phyloP scores from a whole-genome alignment of 1,140 invertebrate species.

The Sogatella furcifera region DNA sequence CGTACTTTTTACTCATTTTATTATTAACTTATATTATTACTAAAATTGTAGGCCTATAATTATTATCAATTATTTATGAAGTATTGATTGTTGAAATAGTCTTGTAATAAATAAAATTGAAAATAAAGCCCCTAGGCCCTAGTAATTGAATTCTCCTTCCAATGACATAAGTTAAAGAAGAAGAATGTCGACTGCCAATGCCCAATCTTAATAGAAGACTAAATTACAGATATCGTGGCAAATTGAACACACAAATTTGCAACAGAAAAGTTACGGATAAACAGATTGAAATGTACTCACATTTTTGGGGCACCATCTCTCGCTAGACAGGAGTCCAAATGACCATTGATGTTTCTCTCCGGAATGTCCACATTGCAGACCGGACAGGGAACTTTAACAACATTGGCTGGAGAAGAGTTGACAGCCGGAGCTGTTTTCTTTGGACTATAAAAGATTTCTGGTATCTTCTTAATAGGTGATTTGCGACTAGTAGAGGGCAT shows the following conservation, averaged over 20 bases:
- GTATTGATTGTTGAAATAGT: too few species aligned
- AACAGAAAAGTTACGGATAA: background rate
- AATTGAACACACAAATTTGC: background rate
- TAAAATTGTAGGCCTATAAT: too few species aligned
- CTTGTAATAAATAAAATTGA: too few species aligned
- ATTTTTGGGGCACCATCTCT: conserved; percentile 14
- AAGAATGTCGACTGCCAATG: too few species aligned
- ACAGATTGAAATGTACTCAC: background rate
- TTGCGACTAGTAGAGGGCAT: too few species aligned
- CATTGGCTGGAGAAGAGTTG: conserved; percentile 9
- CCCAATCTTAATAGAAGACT: too few species aligned
- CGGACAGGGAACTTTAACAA: conserved; percentile 37
- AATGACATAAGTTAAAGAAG: too few species aligned
- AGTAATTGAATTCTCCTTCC: too few species aligned
- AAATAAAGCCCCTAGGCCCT: too few species aligned
- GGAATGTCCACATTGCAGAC: conserved; percentile 39
- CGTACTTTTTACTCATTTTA: too few species aligned
- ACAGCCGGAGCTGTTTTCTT: conserved; percentile 25
- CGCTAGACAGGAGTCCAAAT: conserved; percentile 43
- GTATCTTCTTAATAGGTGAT: conserved; percentile 11
- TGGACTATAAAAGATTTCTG: conserved; percentile 26
- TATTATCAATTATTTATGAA: too few species aligned
- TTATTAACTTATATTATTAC: too few species aligned
- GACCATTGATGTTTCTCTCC: conserved; percentile 37
- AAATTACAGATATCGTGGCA: background rate